Conservation (phyloP, 1,140 invertebrate species). For the Saxidomus purpurata region DNA sequence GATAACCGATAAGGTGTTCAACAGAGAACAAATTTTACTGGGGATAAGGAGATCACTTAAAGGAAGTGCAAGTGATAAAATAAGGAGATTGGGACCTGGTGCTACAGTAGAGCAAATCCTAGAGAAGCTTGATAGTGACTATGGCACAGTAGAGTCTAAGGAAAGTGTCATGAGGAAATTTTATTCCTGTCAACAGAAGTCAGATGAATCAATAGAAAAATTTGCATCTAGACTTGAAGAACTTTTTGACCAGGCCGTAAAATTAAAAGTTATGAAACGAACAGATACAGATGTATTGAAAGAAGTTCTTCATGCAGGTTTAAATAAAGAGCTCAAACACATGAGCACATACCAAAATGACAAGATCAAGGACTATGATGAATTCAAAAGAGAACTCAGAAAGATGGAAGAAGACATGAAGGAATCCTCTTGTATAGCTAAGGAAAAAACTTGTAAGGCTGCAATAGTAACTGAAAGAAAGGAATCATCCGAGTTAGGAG, state of each 20-base stretch:
- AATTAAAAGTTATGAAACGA: neutral
- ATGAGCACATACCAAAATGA: constrained; percentile 42
- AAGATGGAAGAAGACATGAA: constrained; percentile 32
- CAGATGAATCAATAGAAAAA: neutral
- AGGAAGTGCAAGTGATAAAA: no score
- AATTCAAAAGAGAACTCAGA: constrained; percentile 47
- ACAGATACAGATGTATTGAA: constrained; percentile 26
- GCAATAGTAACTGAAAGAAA: neutral
- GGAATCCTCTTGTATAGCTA: neutral
- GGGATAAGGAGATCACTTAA: no score
- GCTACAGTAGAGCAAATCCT: neutral
- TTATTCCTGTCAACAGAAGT: constrained; percentile 42
- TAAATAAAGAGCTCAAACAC: constrained; percentile 34
- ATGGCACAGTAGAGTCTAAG: constrained; percentile 40
- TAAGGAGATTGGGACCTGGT: neutral
- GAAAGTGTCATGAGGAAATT: constrained; percentile 45
- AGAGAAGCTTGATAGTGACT: constrained; percentile 41
- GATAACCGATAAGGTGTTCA: no score
- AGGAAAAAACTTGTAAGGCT: neutral
- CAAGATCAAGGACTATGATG: constrained; percentile 47
- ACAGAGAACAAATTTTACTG: no score
- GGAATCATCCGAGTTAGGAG: neutral
- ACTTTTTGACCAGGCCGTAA: constrained; percentile 40
- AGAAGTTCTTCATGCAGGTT: constrained; percentile 37
- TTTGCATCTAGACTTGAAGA: constrained; percentile 46